phyloP scores from a whole-genome alignment of 2,113 vertebrate genomes.

The Xenus cinereus region DNA sequence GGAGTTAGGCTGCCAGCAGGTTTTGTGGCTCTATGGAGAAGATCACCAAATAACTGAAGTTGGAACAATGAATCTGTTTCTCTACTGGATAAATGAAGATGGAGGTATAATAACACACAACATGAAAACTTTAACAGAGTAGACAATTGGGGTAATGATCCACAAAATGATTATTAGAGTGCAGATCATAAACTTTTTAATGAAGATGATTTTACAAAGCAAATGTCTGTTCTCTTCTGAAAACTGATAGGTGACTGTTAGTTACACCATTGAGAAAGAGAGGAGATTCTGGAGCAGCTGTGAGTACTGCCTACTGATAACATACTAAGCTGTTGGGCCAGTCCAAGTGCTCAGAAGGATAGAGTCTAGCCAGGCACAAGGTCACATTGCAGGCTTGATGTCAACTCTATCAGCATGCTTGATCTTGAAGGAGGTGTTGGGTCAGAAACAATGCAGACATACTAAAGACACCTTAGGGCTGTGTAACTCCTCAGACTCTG shows the following conservation, averaged over 20 bases:
- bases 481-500: not conserved
- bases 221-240: not conserved
- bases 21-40: conserved; percentile 89
- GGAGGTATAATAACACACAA: conserved; percentile 78
- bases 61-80: conserved; percentile 94
- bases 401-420: not conserved
- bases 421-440: not conserved
- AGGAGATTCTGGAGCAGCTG: not conserved
- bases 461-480: not conserved
- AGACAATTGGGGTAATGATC: not conserved
- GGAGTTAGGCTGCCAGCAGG: conserved; percentile 85
- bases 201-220: not conserved
- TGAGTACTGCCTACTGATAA: not conserved
- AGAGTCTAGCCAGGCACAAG: not conserved
- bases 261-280: not conserved
- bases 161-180: not conserved
- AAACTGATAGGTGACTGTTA: not conserved
- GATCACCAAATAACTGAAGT: conserved; percentile 90
- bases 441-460: not conserved
- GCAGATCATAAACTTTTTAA: not conserved
- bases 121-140: not conserved
- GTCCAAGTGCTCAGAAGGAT: not conserved
- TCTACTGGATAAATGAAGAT: conserved; percentile 90
- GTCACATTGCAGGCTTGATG: not conserved
- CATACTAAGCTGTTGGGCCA: not conserved